phyloP scores from a whole-genome alignment of 2,113 vertebrate species.

The Cyphomyrus discorhynchus region DNA sequence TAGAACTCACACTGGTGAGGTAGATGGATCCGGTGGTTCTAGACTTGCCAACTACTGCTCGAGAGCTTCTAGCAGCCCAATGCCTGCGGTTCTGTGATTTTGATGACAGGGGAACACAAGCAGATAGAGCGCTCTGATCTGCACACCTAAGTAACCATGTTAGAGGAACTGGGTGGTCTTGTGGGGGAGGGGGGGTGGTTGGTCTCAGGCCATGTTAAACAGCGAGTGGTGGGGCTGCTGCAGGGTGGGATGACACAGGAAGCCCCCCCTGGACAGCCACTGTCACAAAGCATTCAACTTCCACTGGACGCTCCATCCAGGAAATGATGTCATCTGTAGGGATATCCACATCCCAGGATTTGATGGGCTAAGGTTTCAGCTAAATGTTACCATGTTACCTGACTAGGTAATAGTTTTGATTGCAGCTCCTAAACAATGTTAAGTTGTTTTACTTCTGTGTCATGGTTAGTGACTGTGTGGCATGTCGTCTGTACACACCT shows the following conservation, averaged over 20 bases:
- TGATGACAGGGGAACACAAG: background rate
- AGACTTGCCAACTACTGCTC: slow-evolving; percentile 81
- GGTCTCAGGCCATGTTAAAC: background rate
- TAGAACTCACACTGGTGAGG: slow-evolving; percentile 86
- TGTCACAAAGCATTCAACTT: slow-evolving; percentile 12
- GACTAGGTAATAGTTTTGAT: background rate
- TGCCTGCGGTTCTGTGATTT: background rate
- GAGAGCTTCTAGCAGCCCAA: slow-evolving; percentile 40
- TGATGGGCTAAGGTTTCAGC: background rate
- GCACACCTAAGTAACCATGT: background rate
- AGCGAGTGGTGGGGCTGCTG: slow-evolving; percentile 15
- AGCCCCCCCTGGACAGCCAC: background rate
- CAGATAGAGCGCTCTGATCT: background rate
- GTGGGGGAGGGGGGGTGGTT: background rate
- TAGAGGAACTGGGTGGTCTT: background rate
- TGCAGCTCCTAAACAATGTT: background rate
- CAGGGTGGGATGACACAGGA: background rate
- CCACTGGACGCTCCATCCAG: background rate
- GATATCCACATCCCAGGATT: background rate
- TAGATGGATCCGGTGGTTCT: slow-evolving; percentile 82
- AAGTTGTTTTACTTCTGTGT: background rate
- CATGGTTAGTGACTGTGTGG: background rate
- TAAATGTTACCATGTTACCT: background rate
- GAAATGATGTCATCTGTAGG: background rate
- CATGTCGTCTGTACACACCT: background rate